Evolutionary conservation across 2,797 vertebrate species (phyloP), one percentile per base, ranked within the genome.

Genomic region (Enteromius treurensis): DNA sequence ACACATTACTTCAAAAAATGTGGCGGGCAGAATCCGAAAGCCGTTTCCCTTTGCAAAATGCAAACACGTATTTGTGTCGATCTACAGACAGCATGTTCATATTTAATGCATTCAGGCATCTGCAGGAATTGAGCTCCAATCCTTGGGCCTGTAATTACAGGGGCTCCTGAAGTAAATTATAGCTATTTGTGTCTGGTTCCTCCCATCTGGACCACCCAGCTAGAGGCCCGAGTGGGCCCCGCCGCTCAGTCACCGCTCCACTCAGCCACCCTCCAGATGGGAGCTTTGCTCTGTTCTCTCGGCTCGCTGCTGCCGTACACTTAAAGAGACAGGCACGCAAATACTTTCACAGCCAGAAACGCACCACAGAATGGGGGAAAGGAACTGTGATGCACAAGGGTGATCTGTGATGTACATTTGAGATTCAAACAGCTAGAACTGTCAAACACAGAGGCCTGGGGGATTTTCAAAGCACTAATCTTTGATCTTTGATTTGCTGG

Each of bases 141-240:
- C 94, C 94, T 93, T 94, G 93, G 94, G 94, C 92, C 94, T 95
- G 93, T 95, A 95, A 96, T 96, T 95, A 95, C 92, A 95, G 95
- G 87, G 93, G 93, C 94, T 95, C 94, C 94, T 95, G 94, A 95
- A 96, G 95, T 95, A 95, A 96, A 96, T 96, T 95, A 95, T 94
- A 95, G 95, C 95, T 95, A 96, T 95, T 96, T 96, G 95, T 95
- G 95, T 95, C 95, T 96, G 90, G 93, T 94, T 95, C 95, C 94
- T 94, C 95, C 95, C 95, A 96, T 95, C 95, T 96, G 96, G 96
- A 96, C 96, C 96, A 96, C 96, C 95, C 96, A 96, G 92, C 90
- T 93, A 91, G 95, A 89, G 79, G 86, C 84, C 88, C 87, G 81
- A 88, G 84, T 84, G 88, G 91, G 91, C 90, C 89, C 90, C 80